A percentile compares a stretch with the other conserved stretches of the same genome.
Evolutionary conservation across 2,113 vertebrate genomes (phyloP).

Genomic region (Apodemus speciosus): DNA sequence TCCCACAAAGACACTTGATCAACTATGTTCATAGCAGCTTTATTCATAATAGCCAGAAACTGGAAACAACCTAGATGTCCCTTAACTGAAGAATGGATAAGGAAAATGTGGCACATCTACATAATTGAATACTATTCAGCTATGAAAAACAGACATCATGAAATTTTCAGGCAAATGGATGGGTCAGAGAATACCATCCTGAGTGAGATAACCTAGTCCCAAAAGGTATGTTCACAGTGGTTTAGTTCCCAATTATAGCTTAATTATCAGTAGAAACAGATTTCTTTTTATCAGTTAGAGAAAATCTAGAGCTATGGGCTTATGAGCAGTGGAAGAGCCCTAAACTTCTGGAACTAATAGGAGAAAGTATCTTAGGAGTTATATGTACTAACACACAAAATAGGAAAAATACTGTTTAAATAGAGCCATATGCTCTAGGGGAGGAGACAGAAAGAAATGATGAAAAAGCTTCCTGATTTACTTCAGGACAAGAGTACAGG

Average conservation of each 20-base stretch:
- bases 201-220: too few species aligned
- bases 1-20: too few species aligned
- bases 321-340: not conserved
- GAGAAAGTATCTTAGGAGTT: not conserved
- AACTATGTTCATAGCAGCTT: too few species aligned
- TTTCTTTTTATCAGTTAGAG: not conserved
- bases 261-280: not conserved
- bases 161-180: too few species aligned
- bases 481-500: not conserved
- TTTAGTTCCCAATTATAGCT: not conserved
- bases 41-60: too few species aligned
- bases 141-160: too few species aligned
- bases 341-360: not conserved
- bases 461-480: not conserved
- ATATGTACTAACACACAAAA: not conserved
- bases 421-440: not conserved
- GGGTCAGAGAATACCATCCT: too few species aligned
- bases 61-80: too few species aligned
- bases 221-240: not conserved
- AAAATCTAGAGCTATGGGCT: not conserved
- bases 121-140: too few species aligned
- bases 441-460: not conserved
- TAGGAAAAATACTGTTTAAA: not conserved
- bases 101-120: too few species aligned
- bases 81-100: too few species aligned